These are phyloP conservation scores for Drosophila trapezifrons DNA, from an alignment of 1,140 invertebrate species.

Conservation along the genomic window DNA sequence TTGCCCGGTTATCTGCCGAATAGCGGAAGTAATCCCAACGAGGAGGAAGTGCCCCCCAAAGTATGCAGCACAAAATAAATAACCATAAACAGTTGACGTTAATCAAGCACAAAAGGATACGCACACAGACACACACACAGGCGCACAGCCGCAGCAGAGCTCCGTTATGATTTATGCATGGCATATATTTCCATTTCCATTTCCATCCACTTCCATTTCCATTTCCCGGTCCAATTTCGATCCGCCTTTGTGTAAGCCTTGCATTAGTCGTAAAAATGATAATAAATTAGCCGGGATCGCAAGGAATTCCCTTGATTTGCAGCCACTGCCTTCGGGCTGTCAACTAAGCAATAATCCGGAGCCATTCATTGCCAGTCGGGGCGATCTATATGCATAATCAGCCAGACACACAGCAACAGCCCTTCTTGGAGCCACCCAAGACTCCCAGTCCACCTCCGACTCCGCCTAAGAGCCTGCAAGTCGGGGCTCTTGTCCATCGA, in stretches of 20 bases:
- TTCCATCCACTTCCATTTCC: slow-evolving; percentile 39
- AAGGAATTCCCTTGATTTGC: slow-evolving; percentile 62
- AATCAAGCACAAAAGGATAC: slow-evolving; percentile 61
- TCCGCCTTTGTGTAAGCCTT: slow-evolving; percentile 47
- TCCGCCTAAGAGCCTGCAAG: slow-evolving; percentile 12
- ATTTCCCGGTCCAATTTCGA: slow-evolving; percentile 53
- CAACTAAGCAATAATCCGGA: slow-evolving; percentile 54
- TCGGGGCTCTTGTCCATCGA: slow-evolving; percentile 66
- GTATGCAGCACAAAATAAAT: slow-evolving; percentile 60
- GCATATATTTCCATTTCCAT: slow-evolving; percentile 41
- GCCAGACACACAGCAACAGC: slow-evolving; percentile 53
- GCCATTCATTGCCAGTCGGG: slow-evolving; percentile 51
- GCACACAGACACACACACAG: not conserved
- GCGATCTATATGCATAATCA: slow-evolving; percentile 45
- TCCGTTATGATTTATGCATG: slow-evolving; percentile 62
- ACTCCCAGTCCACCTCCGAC: not conserved
- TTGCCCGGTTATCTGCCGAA: slow-evolving; percentile 43
- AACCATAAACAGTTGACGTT: slow-evolving; percentile 62
- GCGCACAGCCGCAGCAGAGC: slow-evolving; percentile 7
- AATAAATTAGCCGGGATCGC: slow-evolving; percentile 69
- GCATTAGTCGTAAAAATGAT: slow-evolving; percentile 69
- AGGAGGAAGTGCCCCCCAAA: slow-evolving; percentile 36
- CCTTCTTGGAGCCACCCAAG: not conserved
- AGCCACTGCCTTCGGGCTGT: slow-evolving; percentile 31
- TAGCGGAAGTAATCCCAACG: slow-evolving; percentile 39